phyloP scores from a whole-genome alignment of 2,797 vertebrate genomes.

The Cichlasoma orientale region DNA sequence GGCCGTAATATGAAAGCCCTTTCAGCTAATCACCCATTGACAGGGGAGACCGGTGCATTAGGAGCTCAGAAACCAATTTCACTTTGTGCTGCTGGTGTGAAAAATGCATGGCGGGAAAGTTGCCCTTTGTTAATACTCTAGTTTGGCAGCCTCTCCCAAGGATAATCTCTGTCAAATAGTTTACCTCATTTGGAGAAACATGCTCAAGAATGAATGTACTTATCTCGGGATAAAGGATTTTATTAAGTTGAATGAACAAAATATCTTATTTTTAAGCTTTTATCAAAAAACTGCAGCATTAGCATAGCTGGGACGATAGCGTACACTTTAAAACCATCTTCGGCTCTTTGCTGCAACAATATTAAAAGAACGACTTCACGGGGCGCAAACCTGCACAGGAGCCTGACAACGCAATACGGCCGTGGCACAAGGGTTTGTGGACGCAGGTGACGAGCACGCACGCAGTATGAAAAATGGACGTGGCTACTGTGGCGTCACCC shows the following conservation, averaged over 20 bases:
- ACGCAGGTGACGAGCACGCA: too few relatives aligned
- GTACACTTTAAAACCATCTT: background rate
- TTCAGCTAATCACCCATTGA: slow-evolving; percentile 76
- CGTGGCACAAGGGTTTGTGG: background rate
- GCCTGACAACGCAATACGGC: rapidly evolving
- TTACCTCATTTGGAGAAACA: slow-evolving; percentile 47
- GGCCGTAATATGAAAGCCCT: slow-evolving; percentile 70
- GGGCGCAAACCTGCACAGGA: background rate
- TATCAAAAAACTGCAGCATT: background rate
- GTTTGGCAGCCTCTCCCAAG: slow-evolving; percentile 41
- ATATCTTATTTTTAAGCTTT: background rate
- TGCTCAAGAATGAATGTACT: slow-evolving; percentile 15
- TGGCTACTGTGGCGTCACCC: rapidly evolving
- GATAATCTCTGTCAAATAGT: slow-evolving; percentile 58
- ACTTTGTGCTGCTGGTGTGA: slow-evolving; percentile 57
- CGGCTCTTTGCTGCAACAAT: background rate
- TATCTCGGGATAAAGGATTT: slow-evolving; percentile 10
- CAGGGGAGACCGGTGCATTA: slow-evolving; percentile 62
- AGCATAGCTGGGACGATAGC: background rate
- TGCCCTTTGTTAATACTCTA: slow-evolving; percentile 50
- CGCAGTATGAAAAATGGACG: background rate
- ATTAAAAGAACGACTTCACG: background rate
- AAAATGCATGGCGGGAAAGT: slow-evolving; percentile 56
- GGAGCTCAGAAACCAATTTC: slow-evolving; percentile 68
- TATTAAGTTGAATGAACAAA: slow-evolving; percentile 5